A percentile compares a stretch with the other conserved stretches of the same genome.
Evolutionary conservation across 2,797 vertebrate genomes (phyloP).

Genomic region (Scomberomorus guttatus): DNA sequence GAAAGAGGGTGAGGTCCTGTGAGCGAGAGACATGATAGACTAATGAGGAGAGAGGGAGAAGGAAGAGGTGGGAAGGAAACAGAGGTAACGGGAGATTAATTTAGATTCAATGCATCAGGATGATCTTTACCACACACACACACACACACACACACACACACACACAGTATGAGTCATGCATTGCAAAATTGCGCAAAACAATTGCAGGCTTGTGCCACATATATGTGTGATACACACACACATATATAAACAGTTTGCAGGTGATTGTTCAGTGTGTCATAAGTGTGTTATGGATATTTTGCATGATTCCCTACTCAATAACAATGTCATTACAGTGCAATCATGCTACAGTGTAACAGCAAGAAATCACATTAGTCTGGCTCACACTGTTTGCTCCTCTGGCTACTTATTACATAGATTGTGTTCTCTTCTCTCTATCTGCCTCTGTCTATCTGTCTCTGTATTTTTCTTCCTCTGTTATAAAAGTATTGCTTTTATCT

Average conservation of each 20-base stretch:
- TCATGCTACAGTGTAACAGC: neutral
- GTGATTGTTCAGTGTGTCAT: constrained; percentile 26
- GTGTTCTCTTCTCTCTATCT: constrained; percentile 12
- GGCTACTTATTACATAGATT: constrained; percentile 37
- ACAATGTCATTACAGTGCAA: constrained; percentile 13
- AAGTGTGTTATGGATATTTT: constrained; percentile 31
- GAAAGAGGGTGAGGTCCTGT: constrained; percentile 16
- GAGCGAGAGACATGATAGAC: constrained; percentile 23
- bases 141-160: neutral
- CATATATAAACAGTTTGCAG: neutral
- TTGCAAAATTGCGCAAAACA: constrained; percentile 4
- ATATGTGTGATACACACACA: neutral
- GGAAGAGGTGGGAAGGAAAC: neutral
- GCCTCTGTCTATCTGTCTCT: constrained; percentile 2
- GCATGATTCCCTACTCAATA: neutral
- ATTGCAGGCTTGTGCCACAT: neutral
- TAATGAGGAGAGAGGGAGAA: neutral
- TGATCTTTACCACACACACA: neutral
- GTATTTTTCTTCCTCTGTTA: neutral
- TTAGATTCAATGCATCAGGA: constrained; percentile 5
- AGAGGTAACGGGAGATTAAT: neutral
- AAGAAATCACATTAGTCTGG: constrained; percentile 30
- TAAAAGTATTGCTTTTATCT: constrained; percentile 49
- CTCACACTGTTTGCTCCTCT: constrained; percentile 23
- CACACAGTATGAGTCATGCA: constrained; percentile 13